Base-by-base conservation (phyloP, 2,888 invertebrate species). In the Rhagophthalmus giganteus region DNA sequence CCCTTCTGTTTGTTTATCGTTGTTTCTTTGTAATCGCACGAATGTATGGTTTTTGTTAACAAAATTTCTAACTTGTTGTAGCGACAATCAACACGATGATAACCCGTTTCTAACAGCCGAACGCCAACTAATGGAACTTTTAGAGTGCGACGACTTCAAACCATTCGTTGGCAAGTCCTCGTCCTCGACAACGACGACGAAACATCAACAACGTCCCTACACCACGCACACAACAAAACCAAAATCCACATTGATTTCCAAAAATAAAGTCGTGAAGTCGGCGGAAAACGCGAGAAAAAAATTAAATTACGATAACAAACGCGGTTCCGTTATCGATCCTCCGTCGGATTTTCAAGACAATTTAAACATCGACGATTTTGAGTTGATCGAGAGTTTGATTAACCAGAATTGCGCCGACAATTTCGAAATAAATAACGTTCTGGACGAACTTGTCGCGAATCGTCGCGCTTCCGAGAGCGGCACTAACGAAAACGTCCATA, bases 51-150 rank as follows among this genome's bases (percentile, higher is more conserved):
- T n/a, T n/a, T n/a, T n/a, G n/a, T n/a, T n/a, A n/a, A n/a, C n/a
- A n/a, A n/a, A n/a, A n/a, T n/a, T n/a, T n/a, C 12, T 7, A 30
- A 28, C 9, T 13, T 41, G 25, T 44, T 49, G 1, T 15, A 51
- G 51, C 26, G 34, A 12, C n/a, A 13, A 30, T 24, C 35, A 41
- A 14, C 14, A 35, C 64, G 78, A 74, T 64, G 89, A 90, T 74
- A 87, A 90, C 74, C 90, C 90, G 38, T 90, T 88, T 74, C 75
- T 83, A 60, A 83, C 85, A 59, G 90, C 90, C 34, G 88, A 90
- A 75, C 84, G 85, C 58, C 90, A 91, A 76, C 83, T 90, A 77
- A 85, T 86, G 75, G 89, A 90, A 68, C 80, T 91, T 24, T 83
- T 90, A 75, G 84, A 85, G 38, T 82, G 84, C 52, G 84, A 84